Percentiles rank a stretch among this genome's conserved stretches.
Conservation (phyloP, 2,888 invertebrate species). For the Xiphydria camelus region DNA sequence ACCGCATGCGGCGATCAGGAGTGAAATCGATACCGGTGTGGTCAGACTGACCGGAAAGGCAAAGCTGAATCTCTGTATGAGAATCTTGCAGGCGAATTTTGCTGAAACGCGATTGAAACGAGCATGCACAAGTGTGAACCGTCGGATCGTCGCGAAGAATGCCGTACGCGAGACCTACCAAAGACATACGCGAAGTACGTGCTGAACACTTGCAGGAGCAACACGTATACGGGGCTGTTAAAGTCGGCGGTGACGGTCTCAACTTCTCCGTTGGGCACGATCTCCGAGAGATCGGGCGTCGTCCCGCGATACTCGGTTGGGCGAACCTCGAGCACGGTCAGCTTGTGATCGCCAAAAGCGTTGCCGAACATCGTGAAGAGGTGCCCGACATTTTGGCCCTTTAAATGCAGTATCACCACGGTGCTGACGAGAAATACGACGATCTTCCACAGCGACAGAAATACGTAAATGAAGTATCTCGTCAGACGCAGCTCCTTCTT, state of each 20-base stretch:
- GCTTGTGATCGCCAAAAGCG: conserved; percentile 78
- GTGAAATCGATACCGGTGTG: conserved; percentile 85
- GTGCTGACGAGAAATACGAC: conserved; percentile 76
- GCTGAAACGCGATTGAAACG: conserved; percentile 56
- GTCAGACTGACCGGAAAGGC: conserved; percentile 94
- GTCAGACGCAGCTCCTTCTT: conserved; percentile 79
- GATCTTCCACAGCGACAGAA: conserved; percentile 92
- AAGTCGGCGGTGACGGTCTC: conserved; percentile 72
- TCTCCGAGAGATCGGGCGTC: conserved; percentile 75
- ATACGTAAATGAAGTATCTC: conserved; percentile 87
- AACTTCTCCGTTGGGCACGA: conserved; percentile 76
- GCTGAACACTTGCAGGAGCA: conserved; percentile 79
- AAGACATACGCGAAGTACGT: conserved; percentile 90
- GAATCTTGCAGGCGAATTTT: conserved; percentile 94
- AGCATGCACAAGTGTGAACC: too few relatives aligned
- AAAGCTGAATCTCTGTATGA: conserved; percentile 96
- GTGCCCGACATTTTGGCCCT: conserved; percentile 76
- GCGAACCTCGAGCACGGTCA: conserved; percentile 74
- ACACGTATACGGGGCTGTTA: conserved; percentile 75
- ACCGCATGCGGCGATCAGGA: conserved; percentile 87
- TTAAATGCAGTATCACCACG: conserved; percentile 72
- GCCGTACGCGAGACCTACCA: conserved; percentile 55
- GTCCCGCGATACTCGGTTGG: conserved; percentile 51
- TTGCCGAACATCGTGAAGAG: conserved; percentile 75
- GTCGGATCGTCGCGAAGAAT: too few relatives aligned